A percentile compares a stretch with the other conserved stretches of the same genome.
Evolutionary conservation across 2,797 vertebrate species (phyloP).

Genomic region (Taeniopygia guttata): DNA sequence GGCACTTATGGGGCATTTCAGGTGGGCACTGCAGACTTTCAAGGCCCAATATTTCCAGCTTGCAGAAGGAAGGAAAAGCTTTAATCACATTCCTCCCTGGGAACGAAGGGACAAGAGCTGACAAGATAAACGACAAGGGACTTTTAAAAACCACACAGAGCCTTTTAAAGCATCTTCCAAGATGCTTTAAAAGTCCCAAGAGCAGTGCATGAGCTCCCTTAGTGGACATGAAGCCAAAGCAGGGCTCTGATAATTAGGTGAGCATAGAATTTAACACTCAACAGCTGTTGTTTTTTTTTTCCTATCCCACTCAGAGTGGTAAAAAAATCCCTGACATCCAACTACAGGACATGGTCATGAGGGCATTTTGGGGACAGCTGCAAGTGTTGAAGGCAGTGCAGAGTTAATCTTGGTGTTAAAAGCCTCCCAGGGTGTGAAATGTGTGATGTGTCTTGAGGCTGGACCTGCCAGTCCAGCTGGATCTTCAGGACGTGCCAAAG

Average conservation of each 20-base stretch:
- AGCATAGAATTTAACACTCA: neutral
- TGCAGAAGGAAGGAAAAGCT: neutral
- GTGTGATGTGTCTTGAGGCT: neutral
- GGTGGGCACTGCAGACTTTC: neutral
- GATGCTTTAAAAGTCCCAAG: no score
- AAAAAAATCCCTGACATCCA: neutral
- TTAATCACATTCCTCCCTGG: neutral
- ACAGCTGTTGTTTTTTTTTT: neutral
- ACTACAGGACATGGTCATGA: accelerated
- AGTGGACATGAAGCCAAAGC: neutral
- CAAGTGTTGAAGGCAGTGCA: neutral
- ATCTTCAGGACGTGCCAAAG: neutral
- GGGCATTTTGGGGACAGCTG: neutral
- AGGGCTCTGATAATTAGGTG: neutral
- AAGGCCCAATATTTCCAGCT: neutral
- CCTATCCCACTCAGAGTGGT: neutral
- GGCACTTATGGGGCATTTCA: neutral
- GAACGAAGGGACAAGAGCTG: neutral
- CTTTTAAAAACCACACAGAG: neutral
- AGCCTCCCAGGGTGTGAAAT: neutral
- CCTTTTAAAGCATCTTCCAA: neutral
- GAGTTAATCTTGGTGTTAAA: neutral
- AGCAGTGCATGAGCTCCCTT: neutral
- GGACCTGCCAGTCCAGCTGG: neutral
- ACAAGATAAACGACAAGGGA: neutral